Evolutionary conservation across 2,113 vertebrate species (phyloP), one percentile per base, ranked within the genome.

Genomic region (Odocoileus virginianus): DNA sequence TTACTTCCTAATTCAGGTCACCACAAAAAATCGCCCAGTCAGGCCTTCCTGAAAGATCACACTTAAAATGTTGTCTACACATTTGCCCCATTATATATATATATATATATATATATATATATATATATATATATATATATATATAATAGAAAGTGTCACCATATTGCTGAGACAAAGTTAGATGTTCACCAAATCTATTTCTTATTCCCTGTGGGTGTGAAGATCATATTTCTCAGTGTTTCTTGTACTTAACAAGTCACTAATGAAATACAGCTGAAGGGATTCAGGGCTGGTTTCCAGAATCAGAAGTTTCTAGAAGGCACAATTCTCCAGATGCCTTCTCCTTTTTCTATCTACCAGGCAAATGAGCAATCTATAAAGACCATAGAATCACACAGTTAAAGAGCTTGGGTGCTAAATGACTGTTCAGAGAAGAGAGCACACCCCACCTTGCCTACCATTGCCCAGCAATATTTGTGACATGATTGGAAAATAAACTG

Each of bases 401-500:
- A 71, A 67, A 92, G 23, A 47, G 10, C 1, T 7, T 67, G 33
- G 2, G 43, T 1, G 1, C 55, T 71, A 78, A 84, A 71, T 52
- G 76, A 40, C 5, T 19, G 3, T 79, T 88, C 30, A 40, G 55
- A 90, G 14, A 17, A 89, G 17, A 95, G 16, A 82, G 15, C 3
- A 5, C 47, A 50, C 58, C n/a, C 27, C 1, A 40, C 2, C 1
- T 2, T 17, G 14, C 4, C 9, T 2, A 15, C 15, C 7, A 61
- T 15, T 64, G 21, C 61, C 21, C 19, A 60, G 33, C 61, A 43
- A 43, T 55, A 47, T n/a, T 23, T 81, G 36, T 67, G 89, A 85
- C 11, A 55, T 23, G 5, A 47, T 25, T 12, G 11, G 28, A 45
- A 64, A 61, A 85, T 45, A 85, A 86, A 45, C 14, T 21, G 43